Evolutionary conservation across 1,140 invertebrate genomes (phyloP).

Genomic region (Macrobrachium rosenbergii): DNA sequence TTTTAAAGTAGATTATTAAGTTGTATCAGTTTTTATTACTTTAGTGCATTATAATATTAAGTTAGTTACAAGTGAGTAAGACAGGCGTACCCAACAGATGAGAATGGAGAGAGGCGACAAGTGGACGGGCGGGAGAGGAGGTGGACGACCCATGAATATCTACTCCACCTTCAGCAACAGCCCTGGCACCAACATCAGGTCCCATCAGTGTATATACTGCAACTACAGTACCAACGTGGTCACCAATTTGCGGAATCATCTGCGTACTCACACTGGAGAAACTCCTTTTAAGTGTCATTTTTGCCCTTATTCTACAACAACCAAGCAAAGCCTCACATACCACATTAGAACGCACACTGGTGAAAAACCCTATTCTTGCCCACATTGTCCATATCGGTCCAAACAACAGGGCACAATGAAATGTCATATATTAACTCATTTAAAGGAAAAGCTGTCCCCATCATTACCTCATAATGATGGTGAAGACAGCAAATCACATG

Average conservation of each 20-base stretch:
- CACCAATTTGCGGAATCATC: conserved; percentile 35
- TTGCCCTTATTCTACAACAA: conserved; percentile 29
- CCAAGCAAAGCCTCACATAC: background rate
- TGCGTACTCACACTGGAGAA: conserved; percentile 49
- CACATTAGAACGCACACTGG: conserved; percentile 25
- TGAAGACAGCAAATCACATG: too few relatives aligned
- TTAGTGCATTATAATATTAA: too few relatives aligned
- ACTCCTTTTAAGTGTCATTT: conserved; percentile 35
- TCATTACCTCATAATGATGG: background rate
- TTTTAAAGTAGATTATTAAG: too few relatives aligned
- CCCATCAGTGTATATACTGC: too few relatives aligned
- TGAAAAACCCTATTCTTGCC: conserved; percentile 29
- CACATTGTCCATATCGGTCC: conserved; percentile 28
- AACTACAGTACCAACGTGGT: background rate
- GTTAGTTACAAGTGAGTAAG: too few relatives aligned
- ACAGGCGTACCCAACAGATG: too few relatives aligned
- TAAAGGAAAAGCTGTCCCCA: background rate
- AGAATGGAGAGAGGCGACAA: too few relatives aligned
- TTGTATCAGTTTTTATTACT: too few relatives aligned
- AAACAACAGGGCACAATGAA: background rate
- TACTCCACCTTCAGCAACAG: too few relatives aligned
- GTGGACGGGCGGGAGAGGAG: too few relatives aligned
- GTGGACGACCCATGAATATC: too few relatives aligned
- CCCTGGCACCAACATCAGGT: too few relatives aligned
- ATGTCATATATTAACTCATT: conserved; percentile 23